phyloP scores from a whole-genome alignment of 1,140 invertebrate genomes.

The Cardiocondyla obscurior region DNA sequence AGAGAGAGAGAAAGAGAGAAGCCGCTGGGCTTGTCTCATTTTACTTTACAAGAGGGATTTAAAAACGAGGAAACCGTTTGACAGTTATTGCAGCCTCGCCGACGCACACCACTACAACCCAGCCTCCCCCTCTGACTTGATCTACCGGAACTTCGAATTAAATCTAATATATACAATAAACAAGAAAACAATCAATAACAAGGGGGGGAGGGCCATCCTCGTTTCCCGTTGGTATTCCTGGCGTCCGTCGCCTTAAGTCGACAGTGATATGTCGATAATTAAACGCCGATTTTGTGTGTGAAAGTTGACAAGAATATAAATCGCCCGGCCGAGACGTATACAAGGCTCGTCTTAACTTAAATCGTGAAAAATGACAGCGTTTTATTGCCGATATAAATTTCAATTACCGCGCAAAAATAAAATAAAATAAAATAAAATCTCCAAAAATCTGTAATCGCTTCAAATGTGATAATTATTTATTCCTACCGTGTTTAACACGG shows the following conservation, averaged over 20 bases:
- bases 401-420: conserved; percentile 15
- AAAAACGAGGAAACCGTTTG: conserved; percentile 82
- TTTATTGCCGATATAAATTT: conserved; percentile 51
- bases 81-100: conserved; percentile 82
- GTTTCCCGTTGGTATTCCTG: conserved; percentile 50
- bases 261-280: conserved; percentile 83
- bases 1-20: neutral
- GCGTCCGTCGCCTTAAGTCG: conserved; percentile 42
- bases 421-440: too few relatives aligned
- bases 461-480: neutral
- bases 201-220: conserved; percentile 42
- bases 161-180: conserved; percentile 85
- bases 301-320: conserved; percentile 15
- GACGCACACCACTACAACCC: conserved; percentile 25
- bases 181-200: conserved; percentile 83
- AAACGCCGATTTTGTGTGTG: conserved; percentile 76
- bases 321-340: neutral
- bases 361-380: conserved; percentile 67
- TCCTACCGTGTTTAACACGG: neutral
- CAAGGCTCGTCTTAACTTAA: conserved; percentile 55
- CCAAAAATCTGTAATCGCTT: conserved; percentile 54
- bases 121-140: conserved; percentile 51
- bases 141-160: conserved; percentile 77
- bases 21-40: conserved; percentile 79
- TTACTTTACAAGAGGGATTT: conserved; percentile 83